Conservation (phyloP, 2,888 invertebrate species). For the Oxyteleia sp. region DNA sequence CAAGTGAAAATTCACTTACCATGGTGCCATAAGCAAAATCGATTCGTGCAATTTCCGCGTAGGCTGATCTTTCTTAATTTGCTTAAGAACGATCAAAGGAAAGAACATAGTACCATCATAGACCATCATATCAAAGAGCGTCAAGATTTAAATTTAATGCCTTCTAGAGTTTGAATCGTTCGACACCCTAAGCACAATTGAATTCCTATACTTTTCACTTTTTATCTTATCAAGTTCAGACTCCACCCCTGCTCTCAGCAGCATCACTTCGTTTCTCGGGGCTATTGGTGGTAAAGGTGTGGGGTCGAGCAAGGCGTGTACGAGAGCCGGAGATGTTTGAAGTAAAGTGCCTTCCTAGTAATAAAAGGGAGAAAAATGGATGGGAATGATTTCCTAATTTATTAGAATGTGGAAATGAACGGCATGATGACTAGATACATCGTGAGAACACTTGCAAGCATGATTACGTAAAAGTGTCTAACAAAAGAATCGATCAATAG, state of each 20-base stretch:
- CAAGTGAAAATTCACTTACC: constrained; percentile 37
- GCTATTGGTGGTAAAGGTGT: constrained; percentile 26
- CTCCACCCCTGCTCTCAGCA: constrained; percentile 43
- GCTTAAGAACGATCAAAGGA: constrained; percentile 22
- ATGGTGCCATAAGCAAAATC: constrained; percentile 21
- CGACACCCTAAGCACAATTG: constrained; percentile 56
- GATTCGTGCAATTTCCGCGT: constrained; percentile 10
- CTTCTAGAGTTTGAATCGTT: constrained; percentile 49
- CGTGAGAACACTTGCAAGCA: constrained; percentile 12
- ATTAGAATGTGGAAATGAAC: constrained; percentile 38
- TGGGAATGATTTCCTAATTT: constrained; percentile 49
- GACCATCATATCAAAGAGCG: constrained; percentile 43
- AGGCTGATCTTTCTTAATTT: constrained; percentile 26
- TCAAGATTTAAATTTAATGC: constrained; percentile 60
- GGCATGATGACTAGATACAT: constrained; percentile 19
- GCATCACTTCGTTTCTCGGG: constrained; percentile 41
- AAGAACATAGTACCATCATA: constrained; percentile 19
- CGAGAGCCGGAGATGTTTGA: constrained; percentile 42
- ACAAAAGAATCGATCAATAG: constrained; percentile 47
- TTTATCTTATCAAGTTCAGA: constrained; percentile 55
- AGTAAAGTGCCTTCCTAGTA: constrained; percentile 44
- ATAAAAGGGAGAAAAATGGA: constrained; percentile 36
- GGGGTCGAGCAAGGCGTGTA: constrained; percentile 15
- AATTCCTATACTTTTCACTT: constrained; percentile 60
- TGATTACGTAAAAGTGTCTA: constrained; percentile 35